phyloP scores from a whole-genome alignment of 2,888 invertebrate species.

The Poecilobothrus nobilitatus region DNA sequence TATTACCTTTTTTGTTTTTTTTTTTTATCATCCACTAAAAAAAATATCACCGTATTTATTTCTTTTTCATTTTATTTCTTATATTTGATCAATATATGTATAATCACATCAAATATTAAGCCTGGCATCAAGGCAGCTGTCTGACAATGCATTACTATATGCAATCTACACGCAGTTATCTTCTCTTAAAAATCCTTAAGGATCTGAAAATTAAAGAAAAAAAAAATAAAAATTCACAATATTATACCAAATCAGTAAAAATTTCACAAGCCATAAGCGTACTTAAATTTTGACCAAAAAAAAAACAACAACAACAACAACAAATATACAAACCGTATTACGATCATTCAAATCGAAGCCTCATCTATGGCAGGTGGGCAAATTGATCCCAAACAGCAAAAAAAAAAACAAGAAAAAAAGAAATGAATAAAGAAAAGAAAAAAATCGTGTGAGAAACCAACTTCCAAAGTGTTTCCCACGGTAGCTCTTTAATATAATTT shows the following conservation, averaged over 20 bases:
- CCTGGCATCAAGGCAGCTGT: neutral
- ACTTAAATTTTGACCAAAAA: neutral
- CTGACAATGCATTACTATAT: neutral
- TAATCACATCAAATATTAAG: neutral
- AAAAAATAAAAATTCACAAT: neutral
- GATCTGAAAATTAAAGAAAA: neutral
- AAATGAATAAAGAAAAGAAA: neutral
- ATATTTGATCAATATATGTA: neutral
- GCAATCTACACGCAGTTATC: too few relatives aligned
- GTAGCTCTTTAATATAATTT: slow-evolving; percentile 28
- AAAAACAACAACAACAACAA: neutral
- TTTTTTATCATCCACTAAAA: neutral
- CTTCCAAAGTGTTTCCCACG: slow-evolving; percentile 43
- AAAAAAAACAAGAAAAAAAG: neutral
- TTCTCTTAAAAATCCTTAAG: too few relatives aligned
- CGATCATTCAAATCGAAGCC: neutral
- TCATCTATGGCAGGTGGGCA: slow-evolving; percentile 10
- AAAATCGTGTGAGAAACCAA: slow-evolving; percentile 40
- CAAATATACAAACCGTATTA: neutral
- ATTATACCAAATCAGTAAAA: neutral
- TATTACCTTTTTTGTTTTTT: neutral
- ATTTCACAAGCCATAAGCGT: neutral
- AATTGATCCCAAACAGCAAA: neutral
- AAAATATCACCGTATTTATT: too few relatives aligned
- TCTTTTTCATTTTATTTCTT: too few relatives aligned